Evolutionary conservation across 2,113 vertebrate species (phyloP), one percentile per base, ranked within the genome.

Genomic region (Psammodynastes pulverulentus): DNA sequence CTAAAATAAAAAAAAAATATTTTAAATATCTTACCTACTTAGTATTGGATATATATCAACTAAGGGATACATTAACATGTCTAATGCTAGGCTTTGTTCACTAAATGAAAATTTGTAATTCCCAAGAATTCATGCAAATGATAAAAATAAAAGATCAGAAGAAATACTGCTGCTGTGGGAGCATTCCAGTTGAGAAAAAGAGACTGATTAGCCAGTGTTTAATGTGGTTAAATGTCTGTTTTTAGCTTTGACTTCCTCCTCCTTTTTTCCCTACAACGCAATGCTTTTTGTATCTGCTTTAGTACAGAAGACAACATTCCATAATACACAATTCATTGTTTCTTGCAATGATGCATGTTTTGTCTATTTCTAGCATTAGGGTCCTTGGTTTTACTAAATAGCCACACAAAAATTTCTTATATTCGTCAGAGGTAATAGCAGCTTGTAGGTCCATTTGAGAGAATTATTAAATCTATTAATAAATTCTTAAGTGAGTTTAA

Each of bases 11-110:
- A 89, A 88, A 92, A n/a, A 53, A 92, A 15, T 93, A 46, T n/a
- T 9, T 96, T 93, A 91, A 93, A 54, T 93, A 94, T 93, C 62
- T 96, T 97, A 90, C 89, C 17, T 79, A 43, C 15, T 79, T 79
- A 8, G 34, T 79, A 79, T 43, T 79, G 34, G 72, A 79, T 39
- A 43, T 79, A 39, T 79, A 79, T 79, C 17, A 43, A 39, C 6
- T 79, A 34, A 79, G 15, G 34, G 67, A 19, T 79, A 79, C 67
- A 79, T 79, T 79, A 21, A 79, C 15, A 39, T 79, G 72, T 79
- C 72, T 39, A 79, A 43, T 79, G 17, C 17, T 79, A 79, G 72
- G 17, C n/a, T 79, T 79, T 39, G 34, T 79, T 79, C 67, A 39
- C 67, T 79, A 79, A 39, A 79, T 79, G 67, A 17, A 79, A 39